Evolutionary conservation across 2,113 vertebrate genomes (phyloP).

Genomic region (Elaphurus davidianus): DNA sequence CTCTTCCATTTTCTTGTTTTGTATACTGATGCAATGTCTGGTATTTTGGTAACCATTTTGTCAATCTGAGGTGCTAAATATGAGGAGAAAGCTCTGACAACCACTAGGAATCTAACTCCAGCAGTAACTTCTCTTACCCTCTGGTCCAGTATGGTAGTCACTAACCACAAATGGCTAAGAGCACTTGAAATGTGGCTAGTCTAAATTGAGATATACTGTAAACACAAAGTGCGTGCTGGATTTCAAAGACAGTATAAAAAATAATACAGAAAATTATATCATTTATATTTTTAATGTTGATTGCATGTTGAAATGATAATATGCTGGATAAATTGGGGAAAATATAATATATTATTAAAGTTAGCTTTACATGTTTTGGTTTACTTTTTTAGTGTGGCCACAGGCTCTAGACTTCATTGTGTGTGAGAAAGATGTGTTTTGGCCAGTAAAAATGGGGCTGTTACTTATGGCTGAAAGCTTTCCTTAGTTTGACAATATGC

Average conservation of each 20-base stretch:
- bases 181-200: not conserved
- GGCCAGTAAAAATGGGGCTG: not conserved
- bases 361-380: not conserved
- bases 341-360: not conserved
- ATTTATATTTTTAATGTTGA: not conserved
- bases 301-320: not conserved
- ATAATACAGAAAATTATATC: not conserved
- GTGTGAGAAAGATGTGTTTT: not conserved
- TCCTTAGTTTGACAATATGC: not conserved
- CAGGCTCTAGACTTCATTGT: not conserved
- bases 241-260: not conserved
- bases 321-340: not conserved
- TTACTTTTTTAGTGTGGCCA: not conserved
- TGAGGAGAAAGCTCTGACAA: not conserved
- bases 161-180: not conserved
- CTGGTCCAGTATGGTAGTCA: not conserved
- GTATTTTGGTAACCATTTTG: not conserved
- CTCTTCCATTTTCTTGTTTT: not conserved
- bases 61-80: not conserved
- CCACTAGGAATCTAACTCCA: not conserved
- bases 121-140: not conserved
- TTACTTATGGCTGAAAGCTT: not conserved
- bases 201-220: not conserved
- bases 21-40: not conserved
- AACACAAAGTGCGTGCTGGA: not conserved